A percentile compares a stretch with the other conserved stretches of the same genome.
Evolutionary conservation across 2,113 vertebrate genomes (phyloP).

Genomic region (Zosterops japonicus): DNA sequence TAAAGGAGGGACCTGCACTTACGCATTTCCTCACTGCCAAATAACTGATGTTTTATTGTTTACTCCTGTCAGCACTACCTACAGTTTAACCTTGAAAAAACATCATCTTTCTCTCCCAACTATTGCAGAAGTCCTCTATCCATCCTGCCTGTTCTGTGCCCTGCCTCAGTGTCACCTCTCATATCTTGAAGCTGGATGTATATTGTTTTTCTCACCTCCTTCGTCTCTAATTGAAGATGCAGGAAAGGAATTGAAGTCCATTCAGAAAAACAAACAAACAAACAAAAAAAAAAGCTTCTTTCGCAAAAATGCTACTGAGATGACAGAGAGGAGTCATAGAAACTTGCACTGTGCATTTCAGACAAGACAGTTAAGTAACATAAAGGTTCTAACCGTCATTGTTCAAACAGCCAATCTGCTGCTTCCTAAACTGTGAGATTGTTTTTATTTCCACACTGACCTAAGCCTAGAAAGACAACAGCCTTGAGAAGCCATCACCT

Average conservation of each 20-base stretch:
- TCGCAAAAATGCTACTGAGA: not conserved
- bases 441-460: not conserved
- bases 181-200: not conserved
- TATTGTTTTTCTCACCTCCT: not conserved
- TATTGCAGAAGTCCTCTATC: not conserved
- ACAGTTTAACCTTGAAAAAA: not conserved
- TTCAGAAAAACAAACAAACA: not conserved
- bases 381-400: not conserved
- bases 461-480: not conserved
- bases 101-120: not conserved
- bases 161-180: not conserved
- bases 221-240: not conserved
- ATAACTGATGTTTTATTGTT: not conserved
- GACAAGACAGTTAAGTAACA: not conserved
- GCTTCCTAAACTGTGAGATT: not conserved
- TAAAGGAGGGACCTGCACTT: not conserved
- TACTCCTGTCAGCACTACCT: not conserved
- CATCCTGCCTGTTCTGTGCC: not conserved
- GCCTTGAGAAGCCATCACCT: not conserved
- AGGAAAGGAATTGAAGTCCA: not conserved
- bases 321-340: not conserved
- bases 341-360: not conserved
- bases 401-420: not conserved
- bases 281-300: not conserved
- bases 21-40: not conserved